phyloP scores from a whole-genome alignment of 2,797 vertebrate genomes.

The Ambastaia sidthimunki region DNA sequence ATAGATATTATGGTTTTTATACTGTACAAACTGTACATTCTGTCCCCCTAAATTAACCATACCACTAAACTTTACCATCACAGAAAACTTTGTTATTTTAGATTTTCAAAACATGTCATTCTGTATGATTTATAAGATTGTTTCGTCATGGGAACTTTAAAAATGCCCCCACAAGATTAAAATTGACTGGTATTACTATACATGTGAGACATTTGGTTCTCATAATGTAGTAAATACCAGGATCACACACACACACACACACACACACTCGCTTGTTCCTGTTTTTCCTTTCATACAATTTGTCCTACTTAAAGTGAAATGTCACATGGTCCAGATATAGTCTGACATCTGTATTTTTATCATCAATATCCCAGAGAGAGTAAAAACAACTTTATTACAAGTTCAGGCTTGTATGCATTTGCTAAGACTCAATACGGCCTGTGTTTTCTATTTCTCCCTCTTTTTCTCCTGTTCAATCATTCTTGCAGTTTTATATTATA shows the following conservation, averaged over 20 bases:
- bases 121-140: too few species aligned
- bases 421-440: not conserved
- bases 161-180: too few species aligned
- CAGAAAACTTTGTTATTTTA: too few species aligned
- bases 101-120: too few species aligned
- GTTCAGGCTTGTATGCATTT: not conserved
- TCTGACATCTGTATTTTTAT: constrained; percentile 37
- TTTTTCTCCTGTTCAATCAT: not conserved
- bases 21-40: too few species aligned
- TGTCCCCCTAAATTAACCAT: too few species aligned
- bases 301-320: constrained; percentile 55
- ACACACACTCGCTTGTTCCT: not conserved
- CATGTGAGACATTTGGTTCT: too few species aligned
- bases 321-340: constrained; percentile 49
- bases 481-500: not conserved
- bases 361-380: constrained; percentile 42
- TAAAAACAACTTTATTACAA: constrained; percentile 40
- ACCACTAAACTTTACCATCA: too few species aligned
- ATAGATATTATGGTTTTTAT: too few species aligned
- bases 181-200: too few species aligned
- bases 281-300: constrained; percentile 18
- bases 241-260: not conserved
- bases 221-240: too few species aligned
- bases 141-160: too few species aligned
- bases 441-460: not conserved